These are phyloP conservation scores for Aproaerema taeniolella DNA, from an alignment of 2,888 invertebrate species.

Conservation along the genomic window DNA sequence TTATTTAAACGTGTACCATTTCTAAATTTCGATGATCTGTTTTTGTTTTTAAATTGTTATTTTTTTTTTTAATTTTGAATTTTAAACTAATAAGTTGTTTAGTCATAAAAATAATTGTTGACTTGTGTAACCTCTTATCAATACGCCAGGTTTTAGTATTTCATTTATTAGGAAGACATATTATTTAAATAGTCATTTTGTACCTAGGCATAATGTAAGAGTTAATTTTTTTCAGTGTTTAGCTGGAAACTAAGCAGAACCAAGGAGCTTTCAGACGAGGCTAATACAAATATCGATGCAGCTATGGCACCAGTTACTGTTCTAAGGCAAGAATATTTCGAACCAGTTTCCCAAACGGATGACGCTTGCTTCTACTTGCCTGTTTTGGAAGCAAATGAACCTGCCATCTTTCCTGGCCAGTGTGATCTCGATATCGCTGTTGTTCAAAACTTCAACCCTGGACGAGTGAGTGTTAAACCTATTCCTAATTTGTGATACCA, in stretches of 20 bases:
- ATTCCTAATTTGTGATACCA: neutral
- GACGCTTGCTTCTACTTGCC: slow-evolving; percentile 40
- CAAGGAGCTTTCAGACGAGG: slow-evolving; percentile 35
- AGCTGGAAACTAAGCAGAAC: slow-evolving; percentile 57
- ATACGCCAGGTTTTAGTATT: no score
- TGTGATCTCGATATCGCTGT: slow-evolving; percentile 32
- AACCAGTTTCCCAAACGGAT: slow-evolving; percentile 26
- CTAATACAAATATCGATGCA: slow-evolving; percentile 29
- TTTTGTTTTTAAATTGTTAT: no score
- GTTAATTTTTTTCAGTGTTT: slow-evolving; percentile 38
- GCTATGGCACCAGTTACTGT: slow-evolving; percentile 35
- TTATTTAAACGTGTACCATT: no score
- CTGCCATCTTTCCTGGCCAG: slow-evolving; percentile 30
- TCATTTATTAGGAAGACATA: no score
- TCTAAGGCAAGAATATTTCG: slow-evolving; percentile 39
- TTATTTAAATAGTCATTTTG: no score
- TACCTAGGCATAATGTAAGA: no score
- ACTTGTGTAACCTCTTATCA: no score
- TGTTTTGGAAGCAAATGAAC: slow-evolving; percentile 17
- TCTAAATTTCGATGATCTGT: no score
- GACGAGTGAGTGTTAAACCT: slow-evolving; percentile 23
- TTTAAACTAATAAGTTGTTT: no score
- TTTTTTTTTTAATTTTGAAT: no score
- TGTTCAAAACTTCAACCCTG: slow-evolving; percentile 27
- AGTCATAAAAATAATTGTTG: no score